phyloP scores from a whole-genome alignment of 2,113 vertebrate genomes.

The Verasper variegatus region DNA sequence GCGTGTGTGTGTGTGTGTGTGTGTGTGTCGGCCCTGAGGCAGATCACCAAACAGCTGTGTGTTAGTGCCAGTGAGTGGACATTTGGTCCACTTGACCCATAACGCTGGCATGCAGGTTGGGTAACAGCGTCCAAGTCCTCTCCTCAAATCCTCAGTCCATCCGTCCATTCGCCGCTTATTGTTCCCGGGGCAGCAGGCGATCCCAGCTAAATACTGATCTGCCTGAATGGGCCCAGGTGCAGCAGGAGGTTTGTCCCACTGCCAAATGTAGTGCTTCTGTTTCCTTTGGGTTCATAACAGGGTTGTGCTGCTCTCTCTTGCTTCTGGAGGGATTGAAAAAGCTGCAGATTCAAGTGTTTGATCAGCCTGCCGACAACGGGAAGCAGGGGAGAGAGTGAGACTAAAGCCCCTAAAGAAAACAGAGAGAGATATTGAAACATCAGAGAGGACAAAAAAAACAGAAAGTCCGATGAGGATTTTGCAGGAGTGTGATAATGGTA shows the following conservation, averaged over 20 bases:
- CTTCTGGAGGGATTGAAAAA: conserved; percentile 58
- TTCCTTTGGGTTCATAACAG: conserved; percentile 64
- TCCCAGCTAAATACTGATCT: conserved; percentile 79
- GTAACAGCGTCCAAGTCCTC: conserved; percentile 69
- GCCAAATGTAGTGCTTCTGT: conserved; percentile 74
- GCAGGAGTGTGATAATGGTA: conserved; percentile 24
- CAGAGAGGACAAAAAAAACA: not conserved
- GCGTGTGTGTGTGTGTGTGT: conserved; percentile 45
- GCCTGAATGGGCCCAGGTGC: conserved; percentile 79
- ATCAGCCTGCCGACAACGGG: conserved; percentile 58
- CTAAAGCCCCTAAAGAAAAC: conserved; percentile 35
- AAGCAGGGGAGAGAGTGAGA: conserved; percentile 3
- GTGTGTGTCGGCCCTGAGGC: conserved; percentile 67
- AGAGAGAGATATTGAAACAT: conserved; percentile 35
- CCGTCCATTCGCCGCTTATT: conserved; percentile 64
- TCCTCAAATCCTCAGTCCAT: conserved; percentile 67
- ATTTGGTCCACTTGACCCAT: conserved; percentile 75
- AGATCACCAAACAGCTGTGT: conserved; percentile 75
- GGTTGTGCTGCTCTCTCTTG: conserved; percentile 37
- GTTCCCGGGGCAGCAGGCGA: conserved; percentile 67
- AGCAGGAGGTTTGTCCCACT: conserved; percentile 66
- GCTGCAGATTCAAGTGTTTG: conserved; percentile 70
- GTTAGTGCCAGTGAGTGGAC: conserved; percentile 73
- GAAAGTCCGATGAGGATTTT: conserved; percentile 25
- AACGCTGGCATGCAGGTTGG: conserved; percentile 65